These are phyloP conservation scores for Nyctalus aviator DNA, from an alignment of 2,797 vertebrate genomes.

Conservation along the genomic window DNA sequence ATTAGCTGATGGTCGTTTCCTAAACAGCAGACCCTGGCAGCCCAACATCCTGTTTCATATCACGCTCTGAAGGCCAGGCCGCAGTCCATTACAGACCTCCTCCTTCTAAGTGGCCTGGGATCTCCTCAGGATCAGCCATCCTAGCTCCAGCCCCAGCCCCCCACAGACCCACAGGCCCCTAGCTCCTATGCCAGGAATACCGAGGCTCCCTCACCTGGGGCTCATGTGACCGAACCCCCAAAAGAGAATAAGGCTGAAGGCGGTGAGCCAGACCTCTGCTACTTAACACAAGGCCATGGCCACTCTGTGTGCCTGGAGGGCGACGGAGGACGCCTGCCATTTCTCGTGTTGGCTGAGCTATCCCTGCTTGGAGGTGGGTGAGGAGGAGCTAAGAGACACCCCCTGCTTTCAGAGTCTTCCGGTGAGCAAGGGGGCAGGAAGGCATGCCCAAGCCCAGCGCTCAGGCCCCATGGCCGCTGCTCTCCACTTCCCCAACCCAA, in stretches of 20 bases:
- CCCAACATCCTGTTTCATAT: neutral
- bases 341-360: fast-evolving
- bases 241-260: neutral
- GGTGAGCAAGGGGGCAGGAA: too few species aligned
- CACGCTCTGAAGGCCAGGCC: neutral
- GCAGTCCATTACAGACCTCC: neutral
- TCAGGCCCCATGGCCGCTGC: neutral
- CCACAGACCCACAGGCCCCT: too few species aligned
- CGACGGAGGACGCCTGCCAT: fast-evolving
- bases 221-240: too few species aligned
- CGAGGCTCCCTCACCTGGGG: neutral
- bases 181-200: neutral
- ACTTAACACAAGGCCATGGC: neutral
- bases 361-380: neutral
- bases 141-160: neutral
- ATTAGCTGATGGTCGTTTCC: neutral
- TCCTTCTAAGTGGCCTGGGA: neutral
- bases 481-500: neutral
- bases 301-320: neutral
- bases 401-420: too few species aligned
- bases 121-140: neutral
- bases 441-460: too few species aligned
- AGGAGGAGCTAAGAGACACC: neutral
- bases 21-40: neutral
- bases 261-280: neutral